A percentile compares a stretch with the other conserved stretches of the same genome.
phyloP scores from a whole-genome alignment of 2,888 invertebrate genomes.

The Syritta pipiens region DNA sequence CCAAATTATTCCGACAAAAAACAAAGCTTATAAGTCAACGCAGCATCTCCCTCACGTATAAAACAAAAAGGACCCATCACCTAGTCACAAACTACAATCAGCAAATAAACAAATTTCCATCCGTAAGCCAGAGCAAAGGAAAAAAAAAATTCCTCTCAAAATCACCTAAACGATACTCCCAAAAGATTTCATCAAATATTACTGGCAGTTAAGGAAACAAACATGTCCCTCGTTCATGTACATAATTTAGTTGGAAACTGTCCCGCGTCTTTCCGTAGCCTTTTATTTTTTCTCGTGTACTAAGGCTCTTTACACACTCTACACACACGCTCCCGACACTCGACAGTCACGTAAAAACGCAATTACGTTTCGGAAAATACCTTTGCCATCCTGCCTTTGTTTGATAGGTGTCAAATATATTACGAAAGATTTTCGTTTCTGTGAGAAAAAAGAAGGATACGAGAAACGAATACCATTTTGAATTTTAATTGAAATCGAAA shows the following conservation, averaged over 20 bases:
- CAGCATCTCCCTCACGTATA: too few species aligned
- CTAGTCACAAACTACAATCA: not conserved
- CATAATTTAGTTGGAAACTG: conserved; percentile 35
- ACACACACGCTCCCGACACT: conserved; percentile 32
- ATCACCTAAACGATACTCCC: conserved; percentile 21
- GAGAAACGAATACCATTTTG: conserved; percentile 46
- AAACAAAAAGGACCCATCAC: not conserved
- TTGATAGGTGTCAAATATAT: conserved; percentile 61
- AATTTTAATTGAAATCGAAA: conserved; percentile 48
- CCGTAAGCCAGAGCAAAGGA: not conserved
- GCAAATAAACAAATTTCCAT: not conserved
- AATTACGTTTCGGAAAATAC: conserved; percentile 65
- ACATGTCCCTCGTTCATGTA: conserved; percentile 40
- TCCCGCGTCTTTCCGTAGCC: too few species aligned
- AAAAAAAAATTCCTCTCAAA: conserved; percentile 16
- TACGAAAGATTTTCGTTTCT: conserved; percentile 44
- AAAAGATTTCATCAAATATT: conserved; percentile 47
- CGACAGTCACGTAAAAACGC: conserved; percentile 75
- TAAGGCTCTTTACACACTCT: conserved; percentile 3
- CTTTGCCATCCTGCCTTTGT: conserved; percentile 53
- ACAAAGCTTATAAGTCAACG: too few species aligned
- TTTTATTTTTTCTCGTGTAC: too few species aligned
- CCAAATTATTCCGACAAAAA: too few species aligned
- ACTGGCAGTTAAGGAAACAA: conserved; percentile 41
- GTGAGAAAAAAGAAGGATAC: conserved; percentile 16